Base-by-base conservation (phyloP, 2,888 invertebrate species). In the Limnephilus auricula region DNA sequence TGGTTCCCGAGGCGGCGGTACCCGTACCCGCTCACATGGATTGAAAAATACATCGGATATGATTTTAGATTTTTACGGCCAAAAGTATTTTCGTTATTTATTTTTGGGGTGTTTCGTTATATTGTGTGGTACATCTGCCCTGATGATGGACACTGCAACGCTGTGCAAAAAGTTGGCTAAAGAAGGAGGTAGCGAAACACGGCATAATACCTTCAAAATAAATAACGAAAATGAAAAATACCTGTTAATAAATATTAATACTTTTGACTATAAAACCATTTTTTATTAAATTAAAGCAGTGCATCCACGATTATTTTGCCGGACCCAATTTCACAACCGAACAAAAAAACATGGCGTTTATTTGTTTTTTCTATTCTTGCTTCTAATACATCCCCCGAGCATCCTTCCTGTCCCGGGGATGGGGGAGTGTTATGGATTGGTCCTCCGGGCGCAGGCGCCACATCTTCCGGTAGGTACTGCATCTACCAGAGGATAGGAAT, bases 381-480 rank as follows among this genome's bases (percentile, higher is more conserved):
- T 18, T 78, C 78, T 78, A 32, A 88, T 79, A 37, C 87, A 18
- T 88, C 87, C 87, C 87, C 25, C 32, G 34, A 88, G 78, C 79
- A 25, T 88, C 87, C 79, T 2, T 50, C 31, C 31, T 31, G 40
- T 18, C 45, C 34, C 65, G 50, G 84, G 34, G 91, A 79, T 34
- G 78, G 89, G 89, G 65, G 85, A 37, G 89, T 90, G 88, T 89
- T 92, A 92, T 92, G 89, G 92, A 92, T 92, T 91, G 90, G 65
- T 84, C 90, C 89, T 87, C 91, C 78, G 89, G 85, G 91, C 92
- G 92, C 92, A 92, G 92, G 40, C 92, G 91, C 92, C 90, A 79
- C 32, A 79, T 87, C 82, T 90, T 79, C 91, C 82, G 89, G 88
- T 87, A 84, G 85, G 82, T 82, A 78, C 83, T 82, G 30, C 79